Percentiles rank a stretch among this genome's conserved stretches.
These are phyloP conservation scores for Halcyon leucocephala DNA, from an alignment of 2,797 vertebrate species.

Conservation along the genomic window DNA sequence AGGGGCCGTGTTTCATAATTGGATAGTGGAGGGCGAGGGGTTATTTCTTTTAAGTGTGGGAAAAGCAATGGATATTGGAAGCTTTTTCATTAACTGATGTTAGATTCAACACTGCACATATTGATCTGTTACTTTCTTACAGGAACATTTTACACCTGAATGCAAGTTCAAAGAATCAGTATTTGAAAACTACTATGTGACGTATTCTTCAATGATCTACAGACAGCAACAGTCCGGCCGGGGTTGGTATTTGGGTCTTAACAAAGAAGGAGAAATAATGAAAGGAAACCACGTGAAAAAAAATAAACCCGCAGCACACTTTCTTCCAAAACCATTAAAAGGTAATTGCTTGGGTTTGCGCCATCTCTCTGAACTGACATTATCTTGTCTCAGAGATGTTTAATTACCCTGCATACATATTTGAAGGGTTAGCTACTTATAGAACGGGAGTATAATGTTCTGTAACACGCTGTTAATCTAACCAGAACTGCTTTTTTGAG, in stretches of 20 bases:
- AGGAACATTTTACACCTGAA: conserved; percentile 99
- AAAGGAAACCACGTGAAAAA: conserved; percentile 99
- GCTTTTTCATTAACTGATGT: neutral
- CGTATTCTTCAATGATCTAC: conserved; percentile 99
- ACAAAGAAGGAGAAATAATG: conserved; percentile 99
- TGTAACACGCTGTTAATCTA: neutral
- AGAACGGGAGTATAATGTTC: neutral
- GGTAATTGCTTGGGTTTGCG: conserved; percentile 77
- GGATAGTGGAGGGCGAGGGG: neutral
- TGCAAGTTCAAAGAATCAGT: conserved; percentile 99
- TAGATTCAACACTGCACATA: neutral
- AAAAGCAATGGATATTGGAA: neutral
- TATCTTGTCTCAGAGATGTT: neutral
- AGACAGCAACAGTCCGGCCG: conserved; percentile 98
- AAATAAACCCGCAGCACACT: conserved; percentile 98
- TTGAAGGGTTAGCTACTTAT: neutral
- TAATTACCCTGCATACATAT: neutral
- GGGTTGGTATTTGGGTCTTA: conserved; percentile 99
- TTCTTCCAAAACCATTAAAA: conserved; percentile 99
- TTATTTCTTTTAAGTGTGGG: neutral
- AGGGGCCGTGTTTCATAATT: neutral
- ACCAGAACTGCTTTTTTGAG: neutral
- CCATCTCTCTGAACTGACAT: neutral
- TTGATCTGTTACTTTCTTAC: conserved; percentile 61
- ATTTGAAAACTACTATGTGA: conserved; percentile 99